Base-by-base conservation (phyloP, 37 sponge, comb jelly and placozoan species). In the Lycopodina hypogea region DNA sequence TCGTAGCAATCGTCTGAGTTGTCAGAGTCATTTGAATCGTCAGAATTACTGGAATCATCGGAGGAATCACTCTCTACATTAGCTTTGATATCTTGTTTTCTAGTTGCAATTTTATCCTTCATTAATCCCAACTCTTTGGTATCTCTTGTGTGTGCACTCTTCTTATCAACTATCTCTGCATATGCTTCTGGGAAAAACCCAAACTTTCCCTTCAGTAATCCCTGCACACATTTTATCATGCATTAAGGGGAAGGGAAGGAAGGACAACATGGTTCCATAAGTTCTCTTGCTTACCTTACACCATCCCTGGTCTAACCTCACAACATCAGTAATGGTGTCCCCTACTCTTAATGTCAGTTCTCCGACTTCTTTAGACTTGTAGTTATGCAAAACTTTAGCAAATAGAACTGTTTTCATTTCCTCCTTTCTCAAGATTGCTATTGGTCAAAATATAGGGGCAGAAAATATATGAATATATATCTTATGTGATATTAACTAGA, bases 301-400 rank as follows among this genome's bases (percentile, higher is more conserved):
- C 79, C 79, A 79, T 22, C 79, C 79, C 36, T 79, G 67, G 33
- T 68, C 53, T 37, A 79, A 68, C 48, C 50, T 56, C 51, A 68
- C 36, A 2, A 79, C 68, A 35, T 68, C 56, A 30, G 55, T 68
- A 52, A 79, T 52, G 11, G 51, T 34, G 33, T 79, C 79, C 11
- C 79, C 79, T 37, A 52, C 53, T 17, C 28, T 45, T 12, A 70
- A 70, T 14, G 26, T 23, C 0, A 79, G 68, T 50, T 79, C 79
- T 48, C 65, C 56, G 14, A 19, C 33, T 28, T 79, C 40, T 22
- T 68, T 50, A 23, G 79, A 56, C 26, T 79, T 45, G 68, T 79
- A 79, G n/a, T 68, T 19, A 56, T 68, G n/a, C 34, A 79, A 35
- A 14, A 79, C 79, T 53, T 79, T 79, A 22, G 69, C 79, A 50